Evolutionary conservation across 2,888 invertebrate species (phyloP).

Genomic region (Crossocerus cetratus): DNA sequence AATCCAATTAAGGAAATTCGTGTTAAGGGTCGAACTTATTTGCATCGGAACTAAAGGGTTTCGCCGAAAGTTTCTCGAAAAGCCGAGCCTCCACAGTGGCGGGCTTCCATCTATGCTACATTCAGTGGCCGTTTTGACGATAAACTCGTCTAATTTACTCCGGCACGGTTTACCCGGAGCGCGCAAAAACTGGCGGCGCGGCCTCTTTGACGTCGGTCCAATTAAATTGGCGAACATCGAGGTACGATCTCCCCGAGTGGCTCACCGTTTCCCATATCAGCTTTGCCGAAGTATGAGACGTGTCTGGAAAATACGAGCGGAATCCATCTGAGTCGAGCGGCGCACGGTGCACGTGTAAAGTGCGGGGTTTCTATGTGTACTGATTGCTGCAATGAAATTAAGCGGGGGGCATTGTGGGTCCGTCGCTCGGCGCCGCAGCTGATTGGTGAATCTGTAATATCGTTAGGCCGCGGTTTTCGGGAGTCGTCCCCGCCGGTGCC

Average conservation of each 20-base stretch:
- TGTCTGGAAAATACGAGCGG: too few relatives aligned
- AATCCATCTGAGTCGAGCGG: too few relatives aligned
- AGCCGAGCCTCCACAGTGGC: slow-evolving; percentile 37
- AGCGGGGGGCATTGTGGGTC: slow-evolving; percentile 26
- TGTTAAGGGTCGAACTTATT: slow-evolving; percentile 20
- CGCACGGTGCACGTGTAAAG: background rate
- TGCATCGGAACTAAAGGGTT: slow-evolving; percentile 19
- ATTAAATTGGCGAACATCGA: slow-evolving; percentile 6
- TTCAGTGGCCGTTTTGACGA: slow-evolving; percentile 25
- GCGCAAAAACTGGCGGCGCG: slow-evolving; percentile 40
- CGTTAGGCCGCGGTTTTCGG: slow-evolving; percentile 56
- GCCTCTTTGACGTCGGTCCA: slow-evolving; percentile 32
- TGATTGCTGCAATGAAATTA: slow-evolving; percentile 24
- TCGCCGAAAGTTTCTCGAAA: slow-evolving; percentile 26
- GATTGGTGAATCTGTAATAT: slow-evolving; percentile 59
- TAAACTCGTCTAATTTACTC: slow-evolving; percentile 48
- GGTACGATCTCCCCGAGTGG: too few relatives aligned
- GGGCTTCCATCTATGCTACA: slow-evolving; percentile 32
- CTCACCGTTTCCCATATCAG: too few relatives aligned
- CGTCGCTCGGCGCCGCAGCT: slow-evolving; percentile 37
- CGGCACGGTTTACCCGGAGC: slow-evolving; percentile 5
- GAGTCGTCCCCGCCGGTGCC: slow-evolving; percentile 26
- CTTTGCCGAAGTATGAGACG: too few relatives aligned
- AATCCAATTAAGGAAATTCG: slow-evolving; percentile 26
- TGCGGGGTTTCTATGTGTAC: background rate